These are phyloP conservation scores for human DNA, from an alignment of 2,113 vertebrate genomes.

Conservation along the genomic window DNA sequence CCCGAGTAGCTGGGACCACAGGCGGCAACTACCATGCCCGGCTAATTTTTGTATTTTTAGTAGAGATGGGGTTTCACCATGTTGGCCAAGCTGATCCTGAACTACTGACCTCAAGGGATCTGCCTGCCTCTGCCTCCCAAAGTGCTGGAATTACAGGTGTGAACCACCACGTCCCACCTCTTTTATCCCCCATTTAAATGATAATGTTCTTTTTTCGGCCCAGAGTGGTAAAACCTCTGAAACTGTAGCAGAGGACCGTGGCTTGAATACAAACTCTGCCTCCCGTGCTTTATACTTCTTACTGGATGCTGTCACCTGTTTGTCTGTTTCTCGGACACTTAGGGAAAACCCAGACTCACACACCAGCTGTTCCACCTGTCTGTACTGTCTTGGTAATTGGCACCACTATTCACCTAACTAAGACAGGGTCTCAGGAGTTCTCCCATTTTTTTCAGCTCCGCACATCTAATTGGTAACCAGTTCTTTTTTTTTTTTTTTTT, in stretches of 20 bases:
- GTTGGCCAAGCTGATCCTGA: too few species aligned
- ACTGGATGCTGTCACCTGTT: background rate
- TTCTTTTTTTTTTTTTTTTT: background rate
- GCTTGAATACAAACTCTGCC: background rate
- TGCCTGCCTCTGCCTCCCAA: too few species aligned
- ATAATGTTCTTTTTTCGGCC: background rate
- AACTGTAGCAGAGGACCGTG: background rate
- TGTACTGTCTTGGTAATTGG: background rate
- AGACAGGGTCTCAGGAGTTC: background rate
- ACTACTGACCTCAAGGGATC: too few species aligned
- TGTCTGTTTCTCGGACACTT: background rate
- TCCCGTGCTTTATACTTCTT: background rate
- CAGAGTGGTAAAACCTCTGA: background rate
- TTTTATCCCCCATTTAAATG: background rate
- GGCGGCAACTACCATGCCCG: too few species aligned
- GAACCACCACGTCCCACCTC: too few species aligned
- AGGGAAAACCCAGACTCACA: background rate
- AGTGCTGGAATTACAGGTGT: too few species aligned
- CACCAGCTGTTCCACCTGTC: background rate
- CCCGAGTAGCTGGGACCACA: too few species aligned
- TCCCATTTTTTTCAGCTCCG: background rate
- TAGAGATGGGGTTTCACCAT: too few species aligned
- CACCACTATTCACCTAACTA: background rate
- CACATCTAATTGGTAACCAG: background rate
- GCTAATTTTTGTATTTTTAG: too few species aligned